Base-by-base conservation (phyloP, 2,888 invertebrate genomes). In the Rotaria macrura region DNA sequence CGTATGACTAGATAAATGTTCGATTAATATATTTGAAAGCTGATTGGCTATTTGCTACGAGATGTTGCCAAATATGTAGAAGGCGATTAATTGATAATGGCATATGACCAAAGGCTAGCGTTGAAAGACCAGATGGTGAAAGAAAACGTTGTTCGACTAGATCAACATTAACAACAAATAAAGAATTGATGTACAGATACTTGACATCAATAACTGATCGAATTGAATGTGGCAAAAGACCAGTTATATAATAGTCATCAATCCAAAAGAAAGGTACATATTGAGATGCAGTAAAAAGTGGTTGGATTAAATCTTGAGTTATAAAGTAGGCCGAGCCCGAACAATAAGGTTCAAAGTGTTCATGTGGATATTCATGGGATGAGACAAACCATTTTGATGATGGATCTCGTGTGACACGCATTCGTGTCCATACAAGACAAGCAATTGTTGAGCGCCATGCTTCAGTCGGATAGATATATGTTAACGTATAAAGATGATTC, bases 231-330 rank as follows among this genome's bases (percentile, higher is more conserved):
- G 86, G 89, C n/a, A 96, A 91, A 84, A 95, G 92, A 2, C 96
- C 96, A 0, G 96, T 96, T 0, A 96, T 91, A 89, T 94, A 94
- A 83, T 95, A 94, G 89, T 96, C 96, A 89, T 96, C 96, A 87
- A 96, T 95, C 96, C 96, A 96, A 91, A 96, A 96, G 88, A 94
- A 94, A 34, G 92, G 91, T n/a, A 93, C 91, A 14, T 90, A 91
- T 88, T 93, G 93, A 1, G 94, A 94, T 84, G 92, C 92, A 6
- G 92, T 89, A 40, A 93, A 91, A 84, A 96, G 89, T 38, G 91
- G 91, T 34, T 89, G 89, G 0, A 94, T 94, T 3, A 93, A 92
- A 87, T 92, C 91, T 0, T 93, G 93, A 86, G 94, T 94, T 5
- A 94, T 94, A 2, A 91, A 86, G 85, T 90, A 90, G 6, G 90